phyloP scores from a whole-genome alignment of 2,113 vertebrate genomes.

The Dendropsophus ebraccatus region DNA sequence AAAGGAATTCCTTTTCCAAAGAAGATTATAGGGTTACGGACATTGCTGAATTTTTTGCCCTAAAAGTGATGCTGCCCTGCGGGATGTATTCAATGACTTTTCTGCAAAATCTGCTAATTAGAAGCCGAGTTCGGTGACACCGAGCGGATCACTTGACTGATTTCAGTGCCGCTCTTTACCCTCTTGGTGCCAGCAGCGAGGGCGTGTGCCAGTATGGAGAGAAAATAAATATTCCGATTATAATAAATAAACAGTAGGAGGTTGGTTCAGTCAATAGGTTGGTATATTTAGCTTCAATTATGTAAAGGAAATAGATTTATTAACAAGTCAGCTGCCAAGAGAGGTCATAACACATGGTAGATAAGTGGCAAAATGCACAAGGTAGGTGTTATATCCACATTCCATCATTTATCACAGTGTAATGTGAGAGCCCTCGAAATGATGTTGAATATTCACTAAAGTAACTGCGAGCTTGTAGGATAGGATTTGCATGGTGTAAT shows the following conservation, averaged over 20 bases:
- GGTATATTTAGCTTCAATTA: slow-evolving; percentile 11
- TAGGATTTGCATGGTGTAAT: background rate
- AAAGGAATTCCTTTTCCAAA: slow-evolving; percentile 44
- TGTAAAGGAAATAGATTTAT: slow-evolving; percentile 29
- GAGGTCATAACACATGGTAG: slow-evolving; percentile 25
- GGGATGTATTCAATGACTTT: background rate
- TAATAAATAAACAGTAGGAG: slow-evolving; percentile 28
- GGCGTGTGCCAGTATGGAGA: background rate
- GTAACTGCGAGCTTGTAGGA: background rate
- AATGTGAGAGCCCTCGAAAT: slow-evolving; percentile 11
- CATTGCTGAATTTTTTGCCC: slow-evolving; percentile 31
- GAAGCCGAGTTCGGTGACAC: background rate
- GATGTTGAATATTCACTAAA: slow-evolving; percentile 3
- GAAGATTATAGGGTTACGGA: slow-evolving; percentile 42
- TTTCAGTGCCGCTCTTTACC: background rate
- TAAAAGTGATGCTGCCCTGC: slow-evolving; percentile 25
- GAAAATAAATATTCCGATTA: slow-evolving; percentile 20
- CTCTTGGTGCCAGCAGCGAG: background rate
- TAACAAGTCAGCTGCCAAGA: slow-evolving; percentile 38
- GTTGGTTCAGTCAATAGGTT: background rate
- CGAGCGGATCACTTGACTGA: background rate
- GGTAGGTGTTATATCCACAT: slow-evolving; percentile 7
- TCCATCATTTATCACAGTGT: slow-evolving; percentile 30
- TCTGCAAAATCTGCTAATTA: slow-evolving; percentile 28
- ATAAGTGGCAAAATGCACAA: slow-evolving; percentile 20